A percentile compares a stretch with the other conserved stretches of the same genome.
These are phyloP conservation scores for Rhamnusium bicolor DNA, from an alignment of 2,888 invertebrate species.

Conservation along the genomic window DNA sequence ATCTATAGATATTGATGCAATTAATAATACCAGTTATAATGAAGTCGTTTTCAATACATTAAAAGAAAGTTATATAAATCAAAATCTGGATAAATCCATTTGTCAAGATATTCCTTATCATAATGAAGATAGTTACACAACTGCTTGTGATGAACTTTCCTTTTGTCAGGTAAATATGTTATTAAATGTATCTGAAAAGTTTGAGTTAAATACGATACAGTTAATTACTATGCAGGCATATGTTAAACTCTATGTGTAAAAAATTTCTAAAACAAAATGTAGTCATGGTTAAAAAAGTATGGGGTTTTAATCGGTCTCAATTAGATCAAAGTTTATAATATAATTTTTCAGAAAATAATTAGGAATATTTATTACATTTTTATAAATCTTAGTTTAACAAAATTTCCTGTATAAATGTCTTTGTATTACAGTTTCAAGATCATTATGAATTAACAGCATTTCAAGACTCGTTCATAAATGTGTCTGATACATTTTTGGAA, in stretches of 20 bases:
- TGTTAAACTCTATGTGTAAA: too few relatives aligned
- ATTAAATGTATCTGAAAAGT: not conserved
- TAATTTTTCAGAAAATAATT: too few relatives aligned
- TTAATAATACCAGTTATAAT: not conserved
- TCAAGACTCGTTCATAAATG: constrained; percentile 45
- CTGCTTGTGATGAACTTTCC: constrained; percentile 12
- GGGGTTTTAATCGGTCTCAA: too few relatives aligned
- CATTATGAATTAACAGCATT: constrained; percentile 41
- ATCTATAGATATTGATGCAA: constrained; percentile 33
- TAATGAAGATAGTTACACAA: constrained; percentile 6
- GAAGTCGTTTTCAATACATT: not conserved
- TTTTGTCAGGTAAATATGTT: constrained; percentile 15
- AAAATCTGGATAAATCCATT: not conserved
- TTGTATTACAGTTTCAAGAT: constrained; percentile 35
- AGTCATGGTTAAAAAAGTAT: too few relatives aligned
- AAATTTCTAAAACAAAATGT: too few relatives aligned
- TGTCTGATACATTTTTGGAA: constrained; percentile 52
- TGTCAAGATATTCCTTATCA: not conserved
- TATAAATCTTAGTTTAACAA: too few relatives aligned
- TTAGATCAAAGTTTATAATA: too few relatives aligned
- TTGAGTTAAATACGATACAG: too few relatives aligned
- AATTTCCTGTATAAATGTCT: not conserved
- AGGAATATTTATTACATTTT: too few relatives aligned
- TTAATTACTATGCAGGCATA: too few relatives aligned
- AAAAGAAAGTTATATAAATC: not conserved